These are phyloP conservation scores for Pangasius larnaudii DNA, from an alignment of 2,797 vertebrate species.

Conservation along the genomic window DNA sequence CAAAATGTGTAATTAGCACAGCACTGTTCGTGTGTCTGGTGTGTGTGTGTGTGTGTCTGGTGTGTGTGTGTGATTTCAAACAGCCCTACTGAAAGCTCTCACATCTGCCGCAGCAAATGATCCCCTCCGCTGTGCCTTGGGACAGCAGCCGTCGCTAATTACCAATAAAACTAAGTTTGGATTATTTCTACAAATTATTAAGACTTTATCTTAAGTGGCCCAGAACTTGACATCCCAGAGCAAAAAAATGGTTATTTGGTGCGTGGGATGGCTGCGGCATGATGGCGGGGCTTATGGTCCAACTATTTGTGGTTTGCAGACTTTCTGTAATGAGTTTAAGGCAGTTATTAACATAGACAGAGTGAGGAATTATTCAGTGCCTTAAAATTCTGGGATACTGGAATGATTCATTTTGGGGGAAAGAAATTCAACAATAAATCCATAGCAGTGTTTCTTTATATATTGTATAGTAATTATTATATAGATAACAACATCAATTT, in stretches of 20 bases:
- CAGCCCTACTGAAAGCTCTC: constrained; percentile 79
- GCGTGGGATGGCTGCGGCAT: constrained; percentile 65
- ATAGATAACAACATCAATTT: not conserved
- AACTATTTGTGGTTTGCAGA: not conserved
- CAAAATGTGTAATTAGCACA: constrained; percentile 79
- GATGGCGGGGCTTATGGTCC: constrained; percentile 50
- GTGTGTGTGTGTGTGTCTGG: constrained; percentile 71
- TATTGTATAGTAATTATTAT: too few relatives aligned
- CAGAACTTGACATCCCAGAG: constrained; percentile 75
- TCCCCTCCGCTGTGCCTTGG: constrained; percentile 74
- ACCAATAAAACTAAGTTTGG: constrained; percentile 88
- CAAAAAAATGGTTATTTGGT: constrained; percentile 68
- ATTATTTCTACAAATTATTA: constrained; percentile 92
- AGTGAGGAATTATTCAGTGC: not conserved
- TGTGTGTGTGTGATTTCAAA: constrained; percentile 76
- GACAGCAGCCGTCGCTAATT: constrained; percentile 85
- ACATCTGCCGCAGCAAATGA: constrained; percentile 84
- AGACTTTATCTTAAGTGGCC: constrained; percentile 84
- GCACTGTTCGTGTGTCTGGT: constrained; percentile 64
- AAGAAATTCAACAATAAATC: not conserved
- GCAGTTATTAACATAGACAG: constrained; percentile 1
- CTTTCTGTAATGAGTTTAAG: constrained; percentile 8
- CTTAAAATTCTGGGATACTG: not conserved
- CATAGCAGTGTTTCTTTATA: not conserved
- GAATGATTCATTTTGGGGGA: not conserved